A percentile compares a stretch with the other conserved stretches of the same genome.
phyloP scores from a whole-genome alignment of 2,113 vertebrate species.

The Oxygymnocypris stewartii region DNA sequence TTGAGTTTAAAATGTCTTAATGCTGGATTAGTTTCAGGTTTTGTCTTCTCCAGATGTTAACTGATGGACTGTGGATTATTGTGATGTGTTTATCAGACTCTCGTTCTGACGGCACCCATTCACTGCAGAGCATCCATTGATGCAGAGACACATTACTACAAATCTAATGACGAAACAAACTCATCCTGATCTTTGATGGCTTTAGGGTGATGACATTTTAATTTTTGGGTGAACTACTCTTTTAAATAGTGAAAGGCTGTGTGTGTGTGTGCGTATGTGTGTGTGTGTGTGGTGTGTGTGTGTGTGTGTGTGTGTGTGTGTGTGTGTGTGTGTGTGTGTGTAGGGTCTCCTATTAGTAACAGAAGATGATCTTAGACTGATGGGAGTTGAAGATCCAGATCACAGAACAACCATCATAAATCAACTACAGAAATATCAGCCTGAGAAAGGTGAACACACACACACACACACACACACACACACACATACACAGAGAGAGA shows the following conservation, averaged over 20 bases:
- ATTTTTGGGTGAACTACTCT: background rate
- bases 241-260: background rate
- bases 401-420: constrained; percentile 70
- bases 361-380: constrained; percentile 69
- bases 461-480: too few relatives aligned
- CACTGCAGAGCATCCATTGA: background rate
- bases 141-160: background rate
- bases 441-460: constrained; percentile 56
- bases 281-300: too few relatives aligned
- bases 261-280: background rate
- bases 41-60: too few relatives aligned
- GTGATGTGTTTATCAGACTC: background rate
- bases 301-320: too few relatives aligned
- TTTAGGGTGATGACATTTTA: too few relatives aligned
- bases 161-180: background rate
- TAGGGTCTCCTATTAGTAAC: constrained; percentile 71
- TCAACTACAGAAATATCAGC: constrained; percentile 64
- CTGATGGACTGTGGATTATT: background rate
- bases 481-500: too few relatives aligned
- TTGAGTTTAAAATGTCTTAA: too few relatives aligned
- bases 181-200: too few relatives aligned
- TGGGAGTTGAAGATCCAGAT: constrained; percentile 68
- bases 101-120: background rate
- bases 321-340: too few relatives aligned
- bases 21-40: too few relatives aligned